Conservation (phyloP, 1,140 invertebrate genomes). For the Heliconius hewitsoni region DNA sequence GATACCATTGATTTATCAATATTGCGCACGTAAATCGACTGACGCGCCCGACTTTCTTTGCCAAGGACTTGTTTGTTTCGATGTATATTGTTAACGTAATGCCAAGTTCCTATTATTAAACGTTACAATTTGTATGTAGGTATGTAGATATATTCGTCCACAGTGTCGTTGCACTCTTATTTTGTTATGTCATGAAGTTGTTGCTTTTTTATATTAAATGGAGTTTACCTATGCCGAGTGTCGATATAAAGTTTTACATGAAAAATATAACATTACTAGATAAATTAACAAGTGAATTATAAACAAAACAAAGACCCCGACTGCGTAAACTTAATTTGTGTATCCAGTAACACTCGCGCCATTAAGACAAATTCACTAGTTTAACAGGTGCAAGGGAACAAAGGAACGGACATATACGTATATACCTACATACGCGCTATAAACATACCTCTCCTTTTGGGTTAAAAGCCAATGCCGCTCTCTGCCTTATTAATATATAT, state of each 20-base stretch:
- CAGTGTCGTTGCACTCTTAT: slow-evolving; percentile 23
- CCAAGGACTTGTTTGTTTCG: slow-evolving; percentile 33
- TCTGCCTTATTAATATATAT: too few species aligned
- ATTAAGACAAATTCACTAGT: too few species aligned
- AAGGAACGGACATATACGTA: too few species aligned
- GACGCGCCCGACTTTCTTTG: slow-evolving; percentile 28
- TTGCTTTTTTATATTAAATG: not conserved
- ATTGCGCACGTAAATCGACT: slow-evolving; percentile 23
- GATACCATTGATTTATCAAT: slow-evolving; percentile 29
- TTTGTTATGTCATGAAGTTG: not conserved
- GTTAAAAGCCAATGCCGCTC: too few species aligned
- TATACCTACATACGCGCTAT: too few species aligned
- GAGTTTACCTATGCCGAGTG: too few species aligned
- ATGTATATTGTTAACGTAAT: slow-evolving; percentile 27
- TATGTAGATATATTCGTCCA: slow-evolving; percentile 2
- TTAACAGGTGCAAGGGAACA: too few species aligned
- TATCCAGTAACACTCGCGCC: too few species aligned
- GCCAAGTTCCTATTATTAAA: slow-evolving; percentile 28
- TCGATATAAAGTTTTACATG: not conserved
- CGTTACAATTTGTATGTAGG: slow-evolving; percentile 2
- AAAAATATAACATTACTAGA: not conserved
- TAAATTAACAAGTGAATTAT: too few species aligned
- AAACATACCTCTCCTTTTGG: too few species aligned
- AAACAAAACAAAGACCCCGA: too few species aligned
- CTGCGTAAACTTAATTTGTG: too few species aligned